Conservation (phyloP, 2,113 vertebrate species). For the Poecilia latipinna region DNA sequence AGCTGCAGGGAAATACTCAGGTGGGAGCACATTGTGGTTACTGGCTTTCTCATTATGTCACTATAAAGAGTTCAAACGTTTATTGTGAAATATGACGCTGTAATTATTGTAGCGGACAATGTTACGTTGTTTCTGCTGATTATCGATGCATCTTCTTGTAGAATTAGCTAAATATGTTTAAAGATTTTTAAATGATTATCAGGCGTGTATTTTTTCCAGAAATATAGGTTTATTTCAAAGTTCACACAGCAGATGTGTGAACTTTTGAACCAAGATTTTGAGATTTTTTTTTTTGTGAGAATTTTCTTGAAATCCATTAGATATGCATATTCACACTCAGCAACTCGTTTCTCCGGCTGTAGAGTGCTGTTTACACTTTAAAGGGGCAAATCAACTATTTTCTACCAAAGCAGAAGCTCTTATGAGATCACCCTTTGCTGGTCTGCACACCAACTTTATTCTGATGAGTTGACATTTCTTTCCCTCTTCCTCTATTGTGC, state of each 20-base stretch:
- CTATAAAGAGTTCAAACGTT: constrained; percentile 20
- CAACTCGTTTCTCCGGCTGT: no score
- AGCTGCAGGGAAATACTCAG: constrained; percentile 26
- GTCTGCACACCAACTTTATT: no score
- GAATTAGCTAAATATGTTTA: not conserved
- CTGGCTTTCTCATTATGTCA: constrained; percentile 35
- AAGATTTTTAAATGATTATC: not conserved
- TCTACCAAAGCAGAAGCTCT: not conserved
- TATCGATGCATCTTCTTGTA: not conserved
- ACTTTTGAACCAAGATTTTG: not conserved
- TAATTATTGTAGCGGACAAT: not conserved
- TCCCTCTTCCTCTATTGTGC: no score
- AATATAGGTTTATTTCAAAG: not conserved
- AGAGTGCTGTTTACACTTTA: not conserved
- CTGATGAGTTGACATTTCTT: no score
- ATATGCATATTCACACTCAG: not conserved
- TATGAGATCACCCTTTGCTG: no score
- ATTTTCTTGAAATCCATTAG: no score
- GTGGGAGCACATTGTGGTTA: constrained; percentile 45
- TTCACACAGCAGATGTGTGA: not conserved
- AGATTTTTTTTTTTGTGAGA: not conserved
- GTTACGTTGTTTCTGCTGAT: not conserved
- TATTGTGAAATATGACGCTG: not conserved
- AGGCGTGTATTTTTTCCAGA: not conserved
- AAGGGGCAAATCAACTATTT: not conserved